Evolutionary conservation across 2,888 invertebrate species (phyloP), one percentile per base, ranked within the genome.

Genomic region (Acanthosepion lycidas): DNA sequence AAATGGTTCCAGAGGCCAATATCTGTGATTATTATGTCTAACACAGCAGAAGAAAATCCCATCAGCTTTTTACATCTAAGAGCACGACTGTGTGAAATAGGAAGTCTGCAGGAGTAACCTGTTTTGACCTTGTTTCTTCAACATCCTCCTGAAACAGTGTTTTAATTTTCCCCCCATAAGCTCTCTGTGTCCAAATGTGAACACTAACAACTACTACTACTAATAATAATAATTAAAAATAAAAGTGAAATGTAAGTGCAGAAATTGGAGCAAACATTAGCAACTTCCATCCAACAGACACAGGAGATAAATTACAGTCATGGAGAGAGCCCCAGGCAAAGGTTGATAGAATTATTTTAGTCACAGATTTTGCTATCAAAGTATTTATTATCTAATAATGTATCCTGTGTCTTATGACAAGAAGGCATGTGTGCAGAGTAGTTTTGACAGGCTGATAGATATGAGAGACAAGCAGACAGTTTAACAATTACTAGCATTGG

Each of bases 1-100:
- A 78, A 78, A 78, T 78, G 78, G 78, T 78, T 78, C 78, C 78
- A 78, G 78, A 78, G 78, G 78, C 78, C 78, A 33, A 78, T n/a
- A n/a, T 78, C n/a, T 78, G 78, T 78, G 78, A n/a, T 78, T 78
- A 78, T 78, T 78, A 33, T 78, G 15, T 78, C n/a, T 78, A 78
- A 78, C 78, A 78, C n/a, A 78, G 78, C n/a, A 78, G 78, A 78
- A 78, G 28, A n/a, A 78, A n/a, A n/a, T n/a, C 78, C n/a, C 78
- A 78, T 78, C 78, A 78, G 33, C n/a, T 33, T 78, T 78, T 15
- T 78, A 78, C 78, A 78, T n/a, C 15, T 78, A 78, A n/a, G n/a
- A n/a, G n/a, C 78, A 78, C n/a, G 12, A 78, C 78, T n/a, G 78
- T 78, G 78, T 78, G 78, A n/a, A 78, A 78, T 15, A n/a, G 78